A percentile compares a stretch with the other conserved stretches of the same genome.
Evolutionary conservation across 2,888 invertebrate species (phyloP).

Genomic region (Rotaria macrura): DNA sequence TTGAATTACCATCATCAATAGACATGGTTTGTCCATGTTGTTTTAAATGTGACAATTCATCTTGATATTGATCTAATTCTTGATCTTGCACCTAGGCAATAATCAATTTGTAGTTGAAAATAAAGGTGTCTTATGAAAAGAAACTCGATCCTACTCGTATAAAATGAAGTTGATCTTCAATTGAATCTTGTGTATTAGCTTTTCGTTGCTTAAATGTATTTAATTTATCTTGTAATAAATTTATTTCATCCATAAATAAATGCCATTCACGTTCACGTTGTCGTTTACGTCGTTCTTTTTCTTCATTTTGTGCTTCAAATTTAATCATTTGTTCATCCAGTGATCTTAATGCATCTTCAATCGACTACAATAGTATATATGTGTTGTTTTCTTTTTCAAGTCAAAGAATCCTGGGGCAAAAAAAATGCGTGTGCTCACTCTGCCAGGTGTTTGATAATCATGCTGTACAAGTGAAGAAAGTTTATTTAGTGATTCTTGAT

Average conservation of each 20-base stretch:
- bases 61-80: conserved; percentile 18
- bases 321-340: conserved; percentile 18
- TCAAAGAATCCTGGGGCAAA: background rate
- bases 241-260: conserved; percentile 17
- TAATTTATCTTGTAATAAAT: conserved; percentile 1
- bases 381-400: background rate
- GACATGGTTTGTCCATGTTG: background rate
- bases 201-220: conserved; percentile 13
- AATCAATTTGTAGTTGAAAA: background rate
- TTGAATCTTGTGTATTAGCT: background rate
- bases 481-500: background rate
- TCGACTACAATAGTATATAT: background rate
- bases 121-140: background rate
- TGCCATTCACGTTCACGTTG: conserved; percentile 20
- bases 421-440: background rate
- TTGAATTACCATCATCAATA: background rate
- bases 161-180: conserved; percentile 16
- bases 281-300: conserved; percentile 10
- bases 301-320: background rate
- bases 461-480: background rate
- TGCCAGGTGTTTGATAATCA: background rate
- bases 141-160: background rate
- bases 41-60: conserved; percentile 12
- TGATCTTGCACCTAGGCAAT: background rate
- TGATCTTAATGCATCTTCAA: conserved; percentile 6